Evolutionary conservation across 1,140 invertebrate species (phyloP).

Genomic region (Pseudomyrmex pallidus): DNA sequence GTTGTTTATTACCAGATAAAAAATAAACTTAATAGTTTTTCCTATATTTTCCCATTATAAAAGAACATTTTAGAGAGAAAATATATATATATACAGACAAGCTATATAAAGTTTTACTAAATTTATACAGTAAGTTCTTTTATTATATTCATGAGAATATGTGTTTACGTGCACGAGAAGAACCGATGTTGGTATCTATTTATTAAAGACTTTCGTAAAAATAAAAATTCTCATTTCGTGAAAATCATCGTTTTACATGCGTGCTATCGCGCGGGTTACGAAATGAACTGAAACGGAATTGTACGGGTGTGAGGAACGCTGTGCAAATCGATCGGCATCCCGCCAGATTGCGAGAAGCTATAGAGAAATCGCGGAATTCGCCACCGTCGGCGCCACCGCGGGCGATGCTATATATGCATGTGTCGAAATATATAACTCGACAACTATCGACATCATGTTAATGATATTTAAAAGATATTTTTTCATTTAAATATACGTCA

Average conservation of each 20-base stretch:
- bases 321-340: slow-evolving; percentile 77
- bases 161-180: no score
- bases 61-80: background rate
- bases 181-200: background rate
- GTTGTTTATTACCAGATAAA: background rate
- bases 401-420: slow-evolving; percentile 4
- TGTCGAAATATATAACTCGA: slow-evolving; percentile 20
- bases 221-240: background rate
- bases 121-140: background rate
- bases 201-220: background rate
- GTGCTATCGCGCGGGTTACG: background rate
- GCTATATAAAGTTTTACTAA: background rate
- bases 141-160: no score
- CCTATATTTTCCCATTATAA: background rate
- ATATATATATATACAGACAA: background rate
- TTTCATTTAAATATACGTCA: background rate
- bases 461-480: slow-evolving; percentile 30
- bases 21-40: background rate
- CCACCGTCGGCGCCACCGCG: slow-evolving; percentile 70
- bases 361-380: slow-evolving; percentile 52
- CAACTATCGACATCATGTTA: slow-evolving; percentile 24
- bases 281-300: slow-evolving; percentile 56
- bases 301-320: slow-evolving; percentile 55
- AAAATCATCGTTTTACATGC: background rate
- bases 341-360: slow-evolving; percentile 70